These are phyloP conservation scores for Euleptes europaea DNA, from an alignment of 2,113 vertebrate species.

Conservation along the genomic window DNA sequence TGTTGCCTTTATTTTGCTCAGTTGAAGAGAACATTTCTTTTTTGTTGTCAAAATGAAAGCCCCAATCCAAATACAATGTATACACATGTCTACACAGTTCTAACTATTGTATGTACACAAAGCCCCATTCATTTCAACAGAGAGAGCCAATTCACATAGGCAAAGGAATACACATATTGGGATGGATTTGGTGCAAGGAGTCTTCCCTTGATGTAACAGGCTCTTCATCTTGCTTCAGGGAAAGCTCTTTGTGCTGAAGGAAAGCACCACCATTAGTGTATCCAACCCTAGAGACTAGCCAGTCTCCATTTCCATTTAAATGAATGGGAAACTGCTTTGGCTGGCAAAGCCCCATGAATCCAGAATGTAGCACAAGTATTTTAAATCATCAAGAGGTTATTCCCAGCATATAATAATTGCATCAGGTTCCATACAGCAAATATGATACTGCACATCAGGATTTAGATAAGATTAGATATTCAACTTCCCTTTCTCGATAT, in stretches of 20 bases:
- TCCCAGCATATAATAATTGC: neutral
- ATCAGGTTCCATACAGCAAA: neutral
- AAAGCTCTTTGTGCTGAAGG: no score
- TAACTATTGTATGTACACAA: neutral
- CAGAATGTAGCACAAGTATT: neutral
- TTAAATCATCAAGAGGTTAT: neutral
- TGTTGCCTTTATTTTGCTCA: fast-evolving
- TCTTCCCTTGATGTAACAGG: no score
- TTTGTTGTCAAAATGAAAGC: neutral
- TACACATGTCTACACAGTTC: neutral
- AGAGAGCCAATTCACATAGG: neutral
- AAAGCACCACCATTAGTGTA: no score
- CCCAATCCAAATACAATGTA: neutral
- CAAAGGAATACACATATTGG: neutral
- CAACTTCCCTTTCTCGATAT: neutral
- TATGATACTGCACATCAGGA: neutral
- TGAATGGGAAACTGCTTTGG: neutral
- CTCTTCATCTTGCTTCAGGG: no score
- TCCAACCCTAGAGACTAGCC: neutral
- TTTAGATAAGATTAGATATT: neutral
- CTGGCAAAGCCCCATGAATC: neutral
- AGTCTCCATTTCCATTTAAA: neutral
- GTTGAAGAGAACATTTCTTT: neutral
- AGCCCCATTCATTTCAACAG: neutral
- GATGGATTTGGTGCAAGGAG: no score